Base-by-base conservation (phyloP, 1,140 invertebrate genomes). In the Bacillus rossius region DNA sequence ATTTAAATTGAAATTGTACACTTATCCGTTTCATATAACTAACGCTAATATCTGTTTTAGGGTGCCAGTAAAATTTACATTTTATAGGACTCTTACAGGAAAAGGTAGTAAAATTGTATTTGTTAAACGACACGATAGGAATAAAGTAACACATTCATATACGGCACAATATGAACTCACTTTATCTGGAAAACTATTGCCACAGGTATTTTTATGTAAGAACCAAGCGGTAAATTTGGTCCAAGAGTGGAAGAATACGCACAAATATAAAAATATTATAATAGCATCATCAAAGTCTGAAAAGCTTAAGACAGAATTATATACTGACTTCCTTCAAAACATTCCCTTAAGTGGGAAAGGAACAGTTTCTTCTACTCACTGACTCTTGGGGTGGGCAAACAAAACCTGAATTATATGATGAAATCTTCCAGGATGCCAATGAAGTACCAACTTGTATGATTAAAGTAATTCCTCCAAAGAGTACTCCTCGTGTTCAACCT, bases 321-420 rank as follows among this genome's bases (percentile, higher is more conserved):
- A 25, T 52, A 19, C 17, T 37, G 8, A 52, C 20, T 13, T 14
- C 3, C n/a, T 52, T 17, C 17, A 34, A 52, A 14, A 52, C 37
- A 2, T n/a, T 14, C 14, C 29, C 23, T 8, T 52, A 34, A 2
- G 50, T 52, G 29, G 8, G 23, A 23, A 52, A 52, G 37, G 50
- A 52, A 34, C 26, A 52, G 2, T 52, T 52, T 34, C 20, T 52
- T 26, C 23, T 52, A n/a, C 22, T 52, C 8, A 52, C 37, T 8
- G 50, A 52, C 23, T 52, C 50, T 52, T 52, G 50, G 14, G 50
- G 50, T 14, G 50, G 50, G 2, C 50, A 52, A 52, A 52, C 50
- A 26, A 52, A 26, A 4, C 50, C 50, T 14, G 22, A 52, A 34
- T 14, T 52, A 3, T 26, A 26, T 13, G 23, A 52, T 23, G 14